Percentiles rank a stretch among this genome's conserved stretches.
These are phyloP conservation scores for Climacteris rufus DNA, from an alignment of 2,113 vertebrate genomes.

Conservation along the genomic window DNA sequence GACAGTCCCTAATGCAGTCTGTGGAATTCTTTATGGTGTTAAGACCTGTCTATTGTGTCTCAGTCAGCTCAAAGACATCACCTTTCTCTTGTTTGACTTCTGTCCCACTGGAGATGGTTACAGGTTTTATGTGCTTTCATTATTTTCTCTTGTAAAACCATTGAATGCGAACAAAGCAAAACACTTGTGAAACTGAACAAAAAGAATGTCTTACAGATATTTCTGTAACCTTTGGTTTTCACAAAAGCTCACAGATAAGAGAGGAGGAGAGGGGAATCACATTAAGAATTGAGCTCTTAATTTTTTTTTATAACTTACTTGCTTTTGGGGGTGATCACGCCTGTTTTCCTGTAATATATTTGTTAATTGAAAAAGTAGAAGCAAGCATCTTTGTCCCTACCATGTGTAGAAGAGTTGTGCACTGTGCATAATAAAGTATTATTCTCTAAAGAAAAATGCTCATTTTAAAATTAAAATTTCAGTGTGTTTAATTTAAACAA, in stretches of 20 bases:
- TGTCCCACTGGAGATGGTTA: background rate
- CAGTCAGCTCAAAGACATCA: slow-evolving; percentile 17
- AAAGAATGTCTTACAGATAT: slow-evolving; percentile 6
- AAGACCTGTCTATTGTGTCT: slow-evolving; percentile 43
- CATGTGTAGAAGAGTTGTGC: background rate
- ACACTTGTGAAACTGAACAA: background rate
- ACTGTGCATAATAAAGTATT: background rate
- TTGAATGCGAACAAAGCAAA: slow-evolving; percentile 25
- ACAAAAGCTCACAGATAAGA: background rate
- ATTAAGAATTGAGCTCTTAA: background rate
- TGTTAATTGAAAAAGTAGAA: background rate
- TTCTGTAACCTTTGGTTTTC: background rate
- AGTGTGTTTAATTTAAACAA: background rate
- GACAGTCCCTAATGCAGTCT: background rate
- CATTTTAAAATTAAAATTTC: background rate
- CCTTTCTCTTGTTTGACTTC: slow-evolving; percentile 44
- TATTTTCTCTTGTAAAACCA: slow-evolving; percentile 54
- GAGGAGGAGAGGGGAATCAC: background rate
- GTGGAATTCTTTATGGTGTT: slow-evolving; percentile 31
- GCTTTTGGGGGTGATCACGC: background rate
- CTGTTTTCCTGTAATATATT: background rate
- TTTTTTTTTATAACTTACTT: background rate
- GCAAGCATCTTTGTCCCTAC: background rate
- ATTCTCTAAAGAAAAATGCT: background rate
- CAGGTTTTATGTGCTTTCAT: slow-evolving; percentile 54